Conservation (phyloP, 1,140 invertebrate species). For the Diabrotica virgifera region DNA sequence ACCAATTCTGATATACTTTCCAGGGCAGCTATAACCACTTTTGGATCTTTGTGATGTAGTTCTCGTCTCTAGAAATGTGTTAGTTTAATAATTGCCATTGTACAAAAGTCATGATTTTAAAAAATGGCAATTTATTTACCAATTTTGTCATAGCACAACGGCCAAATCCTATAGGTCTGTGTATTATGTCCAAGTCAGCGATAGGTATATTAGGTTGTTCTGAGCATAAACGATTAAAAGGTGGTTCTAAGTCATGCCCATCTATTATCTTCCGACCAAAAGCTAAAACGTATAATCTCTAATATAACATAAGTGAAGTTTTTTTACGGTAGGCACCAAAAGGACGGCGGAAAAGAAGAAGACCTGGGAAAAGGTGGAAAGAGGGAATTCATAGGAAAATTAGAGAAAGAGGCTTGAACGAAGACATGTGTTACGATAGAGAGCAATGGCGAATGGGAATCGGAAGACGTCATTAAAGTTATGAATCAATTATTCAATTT, state of each 20-base stretch:
- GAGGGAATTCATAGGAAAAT: too few species aligned
- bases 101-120: neutral
- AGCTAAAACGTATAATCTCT: conserved; percentile 26
- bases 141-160: conserved; percentile 41
- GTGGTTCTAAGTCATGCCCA: conserved; percentile 33
- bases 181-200: conserved; percentile 37
- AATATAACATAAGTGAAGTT: neutral
- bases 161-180: conserved; percentile 40
- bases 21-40: conserved; percentile 37
- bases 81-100: neutral
- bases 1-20: conserved; percentile 39
- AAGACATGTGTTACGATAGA: too few species aligned
- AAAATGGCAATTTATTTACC: conserved; percentile 23
- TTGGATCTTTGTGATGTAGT: conserved; percentile 32
- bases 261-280: conserved; percentile 30
- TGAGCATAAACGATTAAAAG: conserved; percentile 38
- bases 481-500: neutral
- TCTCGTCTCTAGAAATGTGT: conserved; percentile 33
- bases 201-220: conserved; percentile 40
- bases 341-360: too few species aligned
- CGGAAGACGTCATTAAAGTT: neutral
- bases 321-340: too few species aligned
- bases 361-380: too few species aligned
- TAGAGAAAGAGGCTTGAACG: too few species aligned
- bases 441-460: neutral